Percentiles rank a stretch among this genome's conserved stretches.
Conservation (phyloP, 2,113 vertebrate genomes). For the Vidua chalybeata region DNA sequence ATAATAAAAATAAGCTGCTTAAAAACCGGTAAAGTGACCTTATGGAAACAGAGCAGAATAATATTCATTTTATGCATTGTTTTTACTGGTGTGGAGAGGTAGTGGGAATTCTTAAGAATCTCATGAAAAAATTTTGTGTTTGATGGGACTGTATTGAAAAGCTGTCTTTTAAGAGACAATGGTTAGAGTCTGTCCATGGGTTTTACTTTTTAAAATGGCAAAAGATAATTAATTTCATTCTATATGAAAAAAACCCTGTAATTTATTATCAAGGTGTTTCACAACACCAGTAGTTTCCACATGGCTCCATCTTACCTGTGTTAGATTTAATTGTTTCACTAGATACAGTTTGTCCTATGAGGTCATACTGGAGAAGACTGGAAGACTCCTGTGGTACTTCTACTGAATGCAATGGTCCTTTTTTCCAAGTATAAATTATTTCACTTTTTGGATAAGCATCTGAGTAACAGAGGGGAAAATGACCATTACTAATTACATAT, state of each 20-base stretch:
- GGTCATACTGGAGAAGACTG: conserved; percentile 96
- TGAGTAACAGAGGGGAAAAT: conserved; percentile 53
- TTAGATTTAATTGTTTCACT: conserved; percentile 96
- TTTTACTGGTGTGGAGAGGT: neutral
- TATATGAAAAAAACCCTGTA: neutral
- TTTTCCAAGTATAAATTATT: conserved; percentile 98
- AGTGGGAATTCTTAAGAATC: neutral
- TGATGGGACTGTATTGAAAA: neutral
- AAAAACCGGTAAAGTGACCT: neutral
- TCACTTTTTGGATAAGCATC: conserved; percentile 98
- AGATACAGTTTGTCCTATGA: conserved; percentile 95
- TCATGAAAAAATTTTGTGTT: neutral
- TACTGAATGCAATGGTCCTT: conserved; percentile 93
- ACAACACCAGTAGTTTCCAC: neutral
- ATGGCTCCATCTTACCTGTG: conserved; percentile 82
- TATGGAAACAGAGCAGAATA: neutral
- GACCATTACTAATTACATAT: neutral
- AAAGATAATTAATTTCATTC: neutral
- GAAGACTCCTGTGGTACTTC: conserved; percentile 96
- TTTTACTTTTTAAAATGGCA: neutral
- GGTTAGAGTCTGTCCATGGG: neutral
- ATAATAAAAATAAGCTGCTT: conserved; percentile 14
- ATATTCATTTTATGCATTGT: neutral
- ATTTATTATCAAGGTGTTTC: neutral
- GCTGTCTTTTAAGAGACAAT: neutral